These are phyloP conservation scores for Taeniopygia guttata DNA, from an alignment of 2,797 vertebrate species.

Conservation along the genomic window DNA sequence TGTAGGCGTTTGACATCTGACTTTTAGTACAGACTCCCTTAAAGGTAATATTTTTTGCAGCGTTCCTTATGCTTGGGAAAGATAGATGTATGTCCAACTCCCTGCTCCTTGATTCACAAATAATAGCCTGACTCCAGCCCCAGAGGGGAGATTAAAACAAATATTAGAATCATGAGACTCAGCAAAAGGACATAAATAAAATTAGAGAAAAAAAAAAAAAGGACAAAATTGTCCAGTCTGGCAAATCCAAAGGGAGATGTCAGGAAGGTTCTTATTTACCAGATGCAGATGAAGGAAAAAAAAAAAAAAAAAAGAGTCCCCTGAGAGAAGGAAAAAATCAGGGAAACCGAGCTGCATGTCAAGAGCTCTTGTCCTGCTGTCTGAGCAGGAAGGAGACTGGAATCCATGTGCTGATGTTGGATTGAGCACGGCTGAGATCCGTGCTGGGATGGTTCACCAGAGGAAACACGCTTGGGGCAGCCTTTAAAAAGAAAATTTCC, in stretches of 20 bases:
- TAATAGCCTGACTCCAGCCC: background rate
- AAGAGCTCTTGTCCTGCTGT: background rate
- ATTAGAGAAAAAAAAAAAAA: background rate
- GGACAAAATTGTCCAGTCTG: background rate
- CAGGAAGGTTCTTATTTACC: slow-evolving; percentile 15
- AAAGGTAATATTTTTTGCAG: background rate
- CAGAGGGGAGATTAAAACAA: slow-evolving; percentile 1
- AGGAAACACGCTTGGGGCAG: background rate
- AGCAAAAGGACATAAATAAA: slow-evolving; percentile 32
- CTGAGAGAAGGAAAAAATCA: background rate
- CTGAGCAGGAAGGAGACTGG: background rate
- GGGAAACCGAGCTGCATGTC: background rate
- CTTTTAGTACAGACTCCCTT: background rate
- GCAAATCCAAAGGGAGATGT: slow-evolving; percentile 10
- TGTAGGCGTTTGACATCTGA: background rate
- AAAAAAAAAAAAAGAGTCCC: background rate
- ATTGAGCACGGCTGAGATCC: background rate
- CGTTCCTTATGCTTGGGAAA: background rate
- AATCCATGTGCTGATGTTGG: background rate
- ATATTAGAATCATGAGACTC: background rate
- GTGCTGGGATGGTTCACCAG: background rate
- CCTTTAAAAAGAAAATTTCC: slow-evolving; percentile 26
- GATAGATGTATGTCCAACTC: background rate
- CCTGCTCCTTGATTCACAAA: background rate
- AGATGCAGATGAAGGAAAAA: background rate